Conservation (phyloP, 2,113 vertebrate genomes). For the Aegithalos caudatus region DNA sequence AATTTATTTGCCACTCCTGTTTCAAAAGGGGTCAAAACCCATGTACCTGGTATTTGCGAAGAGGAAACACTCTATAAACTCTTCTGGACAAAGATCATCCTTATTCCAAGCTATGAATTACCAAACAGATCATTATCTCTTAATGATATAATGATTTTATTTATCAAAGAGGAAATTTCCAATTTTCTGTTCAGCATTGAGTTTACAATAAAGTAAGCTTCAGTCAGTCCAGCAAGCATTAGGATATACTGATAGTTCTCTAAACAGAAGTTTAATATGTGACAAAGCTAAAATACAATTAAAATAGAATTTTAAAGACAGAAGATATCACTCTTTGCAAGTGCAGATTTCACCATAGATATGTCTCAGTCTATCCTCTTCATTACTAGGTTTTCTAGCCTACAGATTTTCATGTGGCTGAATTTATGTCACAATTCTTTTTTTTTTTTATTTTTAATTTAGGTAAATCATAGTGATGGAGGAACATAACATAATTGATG, state of each 20-base stretch:
- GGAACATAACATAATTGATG: neutral
- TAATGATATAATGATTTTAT: neutral
- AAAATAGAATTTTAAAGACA: neutral
- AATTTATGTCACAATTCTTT: neutral
- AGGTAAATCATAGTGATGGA: neutral
- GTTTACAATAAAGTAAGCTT: neutral
- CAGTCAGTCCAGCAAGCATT: neutral
- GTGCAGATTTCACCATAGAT: neutral
- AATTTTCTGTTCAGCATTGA: neutral
- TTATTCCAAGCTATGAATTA: neutral
- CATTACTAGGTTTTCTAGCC: neutral
- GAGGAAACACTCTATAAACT: neutral
- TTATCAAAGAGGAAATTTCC: neutral
- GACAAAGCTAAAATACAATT: neutral
- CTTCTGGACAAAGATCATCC: neutral
- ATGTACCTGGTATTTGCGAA: fast-evolving
- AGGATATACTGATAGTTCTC: neutral
- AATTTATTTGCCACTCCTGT: neutral
- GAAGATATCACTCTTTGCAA: neutral
- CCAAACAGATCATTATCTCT: neutral
- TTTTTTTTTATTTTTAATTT: neutral
- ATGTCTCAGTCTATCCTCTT: neutral
- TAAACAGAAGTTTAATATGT: neutral
- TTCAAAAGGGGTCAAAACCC: neutral
- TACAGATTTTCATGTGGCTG: neutral